phyloP scores from a whole-genome alignment of 1,140 invertebrate genomes.

The Lepidostoma basale region DNA sequence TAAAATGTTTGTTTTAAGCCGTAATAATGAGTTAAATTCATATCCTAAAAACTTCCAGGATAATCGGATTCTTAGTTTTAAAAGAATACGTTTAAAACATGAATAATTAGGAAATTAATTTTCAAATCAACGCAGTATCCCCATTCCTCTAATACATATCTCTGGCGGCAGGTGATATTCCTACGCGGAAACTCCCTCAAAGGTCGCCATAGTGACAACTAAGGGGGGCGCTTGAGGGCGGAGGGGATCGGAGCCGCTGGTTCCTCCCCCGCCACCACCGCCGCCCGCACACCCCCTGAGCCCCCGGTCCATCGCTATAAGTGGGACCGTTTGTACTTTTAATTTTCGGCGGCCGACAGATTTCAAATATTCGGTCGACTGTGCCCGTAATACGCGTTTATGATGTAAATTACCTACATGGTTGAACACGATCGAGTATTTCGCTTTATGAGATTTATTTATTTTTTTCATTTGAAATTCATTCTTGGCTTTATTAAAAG shows the following conservation, averaged over 20 bases:
- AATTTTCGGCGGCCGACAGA: conserved; percentile 37
- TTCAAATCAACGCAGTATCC: conserved; percentile 5
- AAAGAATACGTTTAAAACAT: no score
- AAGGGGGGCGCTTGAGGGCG: background rate
- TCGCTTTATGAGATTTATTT: conserved; percentile 23
- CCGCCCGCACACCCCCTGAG: background rate
- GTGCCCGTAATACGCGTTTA: conserved; percentile 20
- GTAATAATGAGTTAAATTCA: no score
- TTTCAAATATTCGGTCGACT: conserved; percentile 19
- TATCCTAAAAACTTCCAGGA: no score
- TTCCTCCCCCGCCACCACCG: background rate
- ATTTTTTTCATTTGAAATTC: conserved; percentile 13
- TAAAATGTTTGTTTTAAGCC: no score
- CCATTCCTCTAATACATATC: conserved; percentile 9
- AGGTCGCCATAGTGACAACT: conserved; percentile 46
- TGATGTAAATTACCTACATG: conserved; percentile 21
- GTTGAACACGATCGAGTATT: conserved; percentile 23
- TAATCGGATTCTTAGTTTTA: no score
- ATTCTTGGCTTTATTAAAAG: conserved; percentile 9
- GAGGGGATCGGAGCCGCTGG: background rate
- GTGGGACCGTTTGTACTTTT: conserved; percentile 42
- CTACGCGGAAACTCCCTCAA: conserved; percentile 40
- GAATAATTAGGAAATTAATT: background rate
- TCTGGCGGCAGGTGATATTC: conserved; percentile 40
- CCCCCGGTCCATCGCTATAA: conserved; percentile 22